phyloP scores from a whole-genome alignment of 1,140 invertebrate genomes.

The Cydia strobilella region DNA sequence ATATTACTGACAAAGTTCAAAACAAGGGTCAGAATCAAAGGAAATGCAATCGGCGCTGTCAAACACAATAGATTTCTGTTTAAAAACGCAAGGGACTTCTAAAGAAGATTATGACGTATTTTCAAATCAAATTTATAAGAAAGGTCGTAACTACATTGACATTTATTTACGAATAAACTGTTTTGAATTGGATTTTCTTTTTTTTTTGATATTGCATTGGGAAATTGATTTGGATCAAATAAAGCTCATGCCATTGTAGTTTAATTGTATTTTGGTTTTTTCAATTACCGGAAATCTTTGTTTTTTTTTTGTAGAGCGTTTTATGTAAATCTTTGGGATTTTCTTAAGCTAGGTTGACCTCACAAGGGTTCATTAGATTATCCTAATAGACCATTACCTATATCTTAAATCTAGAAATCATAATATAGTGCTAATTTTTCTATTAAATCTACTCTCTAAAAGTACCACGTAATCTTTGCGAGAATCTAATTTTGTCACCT shows the following conservation, averaged over 20 bases:
- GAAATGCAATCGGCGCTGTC: conserved; percentile 1
- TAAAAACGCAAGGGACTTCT: neutral
- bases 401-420: no score
- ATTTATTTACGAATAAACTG: neutral
- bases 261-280: neutral
- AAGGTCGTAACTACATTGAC: neutral
- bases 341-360: no score
- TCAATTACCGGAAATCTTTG: neutral
- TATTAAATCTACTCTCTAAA: no score
- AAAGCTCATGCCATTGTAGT: neutral
- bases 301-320: conserved; percentile 1
- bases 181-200: no score
- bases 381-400: no score
- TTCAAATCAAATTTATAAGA: neutral
- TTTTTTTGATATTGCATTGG: neutral
- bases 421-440: no score
- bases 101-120: neutral
- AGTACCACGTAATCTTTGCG: no score
- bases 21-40: conserved; percentile 14
- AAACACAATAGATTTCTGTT: conserved; percentile 11
- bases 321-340: no score
- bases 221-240: neutral
- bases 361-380: no score
- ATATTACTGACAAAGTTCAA: conserved; percentile 3
- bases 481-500: no score